These are phyloP conservation scores for Syritta pipiens DNA, from an alignment of 2,888 invertebrate species.

Conservation along the genomic window DNA sequence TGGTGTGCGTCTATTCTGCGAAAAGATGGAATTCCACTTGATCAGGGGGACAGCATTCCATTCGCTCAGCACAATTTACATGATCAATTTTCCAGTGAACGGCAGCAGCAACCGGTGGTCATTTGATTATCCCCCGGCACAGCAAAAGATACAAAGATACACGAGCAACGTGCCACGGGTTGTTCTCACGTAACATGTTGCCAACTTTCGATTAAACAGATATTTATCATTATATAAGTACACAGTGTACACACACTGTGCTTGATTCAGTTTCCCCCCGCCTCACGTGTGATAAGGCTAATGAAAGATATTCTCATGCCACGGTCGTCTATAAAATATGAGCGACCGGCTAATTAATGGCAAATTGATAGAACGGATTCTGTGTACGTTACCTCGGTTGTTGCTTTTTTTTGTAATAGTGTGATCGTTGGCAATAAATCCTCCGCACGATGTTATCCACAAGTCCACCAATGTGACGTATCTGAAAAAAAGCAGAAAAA, in stretches of 20 bases:
- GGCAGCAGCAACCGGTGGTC: constrained; percentile 41
- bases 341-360: constrained; percentile 59
- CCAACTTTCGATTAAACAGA: constrained; percentile 64
- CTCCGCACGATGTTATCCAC: constrained; percentile 56
- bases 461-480: constrained; percentile 52
- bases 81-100: constrained; percentile 58
- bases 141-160: constrained; percentile 11
- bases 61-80: constrained; percentile 52
- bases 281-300: constrained; percentile 43
- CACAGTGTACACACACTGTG: background rate
- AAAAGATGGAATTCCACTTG: constrained; percentile 54
- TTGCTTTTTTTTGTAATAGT: constrained; percentile 29
- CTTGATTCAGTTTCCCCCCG: constrained; percentile 3
- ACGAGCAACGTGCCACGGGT: constrained; percentile 39
- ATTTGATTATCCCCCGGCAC: constrained; percentile 43
- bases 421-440: constrained; percentile 65
- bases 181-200: constrained; percentile 66
- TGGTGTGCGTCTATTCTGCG: background rate
- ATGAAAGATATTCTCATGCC: constrained; percentile 43
- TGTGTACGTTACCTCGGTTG: constrained; percentile 34
- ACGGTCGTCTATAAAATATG: constrained; percentile 13
- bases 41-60: constrained; percentile 33
- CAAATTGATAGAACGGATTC: constrained; percentile 61
- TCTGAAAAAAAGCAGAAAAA: constrained; percentile 56
- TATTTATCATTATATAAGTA: constrained; percentile 58